Conservation (phyloP, 2,797 vertebrate genomes). For the Glossophaga mutica region DNA sequence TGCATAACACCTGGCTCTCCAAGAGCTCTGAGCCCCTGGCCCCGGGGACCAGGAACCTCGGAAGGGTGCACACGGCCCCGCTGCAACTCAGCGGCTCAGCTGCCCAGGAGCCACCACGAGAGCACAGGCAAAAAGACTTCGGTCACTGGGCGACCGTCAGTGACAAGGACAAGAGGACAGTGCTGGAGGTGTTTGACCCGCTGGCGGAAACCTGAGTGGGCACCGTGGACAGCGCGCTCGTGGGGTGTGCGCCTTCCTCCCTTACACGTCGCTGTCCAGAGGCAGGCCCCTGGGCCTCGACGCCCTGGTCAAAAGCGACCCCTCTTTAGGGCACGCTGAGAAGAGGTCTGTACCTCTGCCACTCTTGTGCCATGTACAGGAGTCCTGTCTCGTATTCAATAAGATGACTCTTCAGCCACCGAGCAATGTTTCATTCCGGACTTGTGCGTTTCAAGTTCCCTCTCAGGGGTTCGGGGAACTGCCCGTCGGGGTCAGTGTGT, state of each 20-base stretch:
- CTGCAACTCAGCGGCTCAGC: background rate
- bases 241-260: background rate
- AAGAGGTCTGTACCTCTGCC: background rate
- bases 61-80: background rate
- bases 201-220: slow-evolving; percentile 69
- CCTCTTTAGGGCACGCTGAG: background rate
- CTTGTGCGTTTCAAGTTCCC: background rate
- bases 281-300: background rate
- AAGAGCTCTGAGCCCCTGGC: slow-evolving; percentile 54
- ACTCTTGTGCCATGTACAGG: background rate
- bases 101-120: background rate
- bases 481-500: background rate
- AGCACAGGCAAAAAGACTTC: slow-evolving; percentile 28
- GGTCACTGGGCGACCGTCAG: slow-evolving; percentile 73
- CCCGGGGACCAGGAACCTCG: background rate
- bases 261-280: background rate
- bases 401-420: background rate
- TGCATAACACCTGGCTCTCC: slow-evolving; percentile 10
- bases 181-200: slow-evolving; percentile 69
- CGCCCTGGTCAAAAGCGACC: background rate
- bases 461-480: background rate
- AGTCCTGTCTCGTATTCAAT: background rate
- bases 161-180: slow-evolving; percentile 64
- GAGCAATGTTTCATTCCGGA: background rate
- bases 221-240: background rate